These are phyloP conservation scores for Stegophylla sp. DNA, from an alignment of 2,888 invertebrate genomes.

Conservation along the genomic window DNA sequence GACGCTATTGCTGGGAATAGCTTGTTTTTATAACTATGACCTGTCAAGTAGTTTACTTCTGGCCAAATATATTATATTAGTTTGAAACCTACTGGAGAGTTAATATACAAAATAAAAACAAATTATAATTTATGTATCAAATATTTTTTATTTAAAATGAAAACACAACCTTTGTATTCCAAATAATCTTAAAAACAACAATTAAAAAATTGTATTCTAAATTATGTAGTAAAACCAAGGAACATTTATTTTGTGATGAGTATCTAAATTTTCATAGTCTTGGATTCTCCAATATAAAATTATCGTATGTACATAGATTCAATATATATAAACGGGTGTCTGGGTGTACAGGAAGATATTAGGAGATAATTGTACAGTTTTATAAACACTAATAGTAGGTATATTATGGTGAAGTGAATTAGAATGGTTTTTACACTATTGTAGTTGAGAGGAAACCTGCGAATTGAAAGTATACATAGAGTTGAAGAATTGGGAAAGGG, in stretches of 20 bases:
- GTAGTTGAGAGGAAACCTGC: constrained; percentile 16
- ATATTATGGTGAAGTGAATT: constrained; percentile 4
- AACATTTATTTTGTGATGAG: neutral
- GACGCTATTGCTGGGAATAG: constrained; percentile 2
- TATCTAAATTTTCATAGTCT: neutral
- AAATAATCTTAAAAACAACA: neutral
- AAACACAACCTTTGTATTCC: neutral
- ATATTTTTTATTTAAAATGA: neutral
- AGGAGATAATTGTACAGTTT: no score
- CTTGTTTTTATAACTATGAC: constrained; percentile 1
- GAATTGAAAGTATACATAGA: neutral
- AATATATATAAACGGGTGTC: no score
- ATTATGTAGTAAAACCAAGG: neutral
- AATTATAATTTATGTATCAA: neutral
- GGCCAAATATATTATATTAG: neutral
- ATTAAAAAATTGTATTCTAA: neutral
- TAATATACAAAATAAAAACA: neutral
- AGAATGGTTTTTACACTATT: constrained; percentile 14
- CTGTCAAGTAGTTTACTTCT: neutral
- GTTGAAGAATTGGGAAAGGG: constrained; percentile 7
- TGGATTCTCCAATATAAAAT: neutral
- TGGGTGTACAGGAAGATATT: no score
- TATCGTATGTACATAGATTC: no score
- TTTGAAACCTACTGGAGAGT: neutral
- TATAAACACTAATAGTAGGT: neutral